Percentiles rank a stretch among this genome's conserved stretches.
Conservation (phyloP, 2,888 invertebrate genomes). For the Punctoribates punctum region DNA sequence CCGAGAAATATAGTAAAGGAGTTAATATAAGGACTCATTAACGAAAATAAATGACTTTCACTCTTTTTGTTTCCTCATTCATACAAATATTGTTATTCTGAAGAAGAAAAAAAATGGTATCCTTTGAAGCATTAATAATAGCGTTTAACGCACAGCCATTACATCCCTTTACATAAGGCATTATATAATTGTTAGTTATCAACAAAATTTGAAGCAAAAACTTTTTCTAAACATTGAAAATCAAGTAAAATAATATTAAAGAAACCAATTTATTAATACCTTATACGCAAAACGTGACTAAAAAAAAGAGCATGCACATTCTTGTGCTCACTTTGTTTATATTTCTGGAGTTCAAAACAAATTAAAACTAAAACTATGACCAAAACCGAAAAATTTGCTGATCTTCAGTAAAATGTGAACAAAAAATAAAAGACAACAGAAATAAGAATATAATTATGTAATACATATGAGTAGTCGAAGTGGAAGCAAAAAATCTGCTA, state of each 20-base stretch:
- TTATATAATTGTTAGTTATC: slow-evolving; percentile 4
- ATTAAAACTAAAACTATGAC: too few relatives aligned
- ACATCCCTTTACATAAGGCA: too few relatives aligned
- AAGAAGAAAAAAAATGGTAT: neutral
- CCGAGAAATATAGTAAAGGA: neutral
- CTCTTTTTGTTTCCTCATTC: neutral
- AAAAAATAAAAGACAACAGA: too few relatives aligned
- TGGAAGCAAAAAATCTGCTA: slow-evolving; percentile 5
- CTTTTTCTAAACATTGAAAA: neutral
- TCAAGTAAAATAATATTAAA: neutral
- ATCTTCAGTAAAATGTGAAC: too few relatives aligned
- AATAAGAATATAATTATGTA: too few relatives aligned
- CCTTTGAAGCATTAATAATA: slow-evolving; percentile 13
- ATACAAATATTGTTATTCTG: neutral
- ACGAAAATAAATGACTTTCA: neutral
- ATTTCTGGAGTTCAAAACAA: too few relatives aligned
- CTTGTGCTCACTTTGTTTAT: too few relatives aligned
- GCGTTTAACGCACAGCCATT: neutral
- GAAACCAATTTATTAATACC: neutral
- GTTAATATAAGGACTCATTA: neutral
- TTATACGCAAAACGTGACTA: neutral
- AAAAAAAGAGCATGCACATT: neutral
- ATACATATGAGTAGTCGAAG: too few relatives aligned
- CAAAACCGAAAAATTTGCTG: too few relatives aligned
- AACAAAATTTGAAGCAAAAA: slow-evolving; percentile 1